Base-by-base conservation (phyloP, 2,888 invertebrate genomes). In the Coremacera marginata region DNA sequence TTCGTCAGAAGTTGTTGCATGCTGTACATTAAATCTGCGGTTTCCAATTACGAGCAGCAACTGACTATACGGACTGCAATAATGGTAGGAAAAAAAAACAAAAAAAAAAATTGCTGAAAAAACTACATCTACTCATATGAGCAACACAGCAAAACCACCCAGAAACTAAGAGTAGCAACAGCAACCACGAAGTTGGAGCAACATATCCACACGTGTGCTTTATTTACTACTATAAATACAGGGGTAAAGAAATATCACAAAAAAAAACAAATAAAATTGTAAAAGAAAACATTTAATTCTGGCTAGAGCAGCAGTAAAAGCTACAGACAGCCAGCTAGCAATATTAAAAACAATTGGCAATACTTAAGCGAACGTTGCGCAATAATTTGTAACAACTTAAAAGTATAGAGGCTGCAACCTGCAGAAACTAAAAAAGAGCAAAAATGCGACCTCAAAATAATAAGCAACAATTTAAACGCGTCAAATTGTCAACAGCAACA, bases 151-250 rank as follows among this genome's bases (percentile, higher is more conserved):
- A 27, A 14, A 71, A 60, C 55, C 72, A 72, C 62, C 72, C 37
- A 72, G 34, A 62, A 27, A 62, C 44, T 11, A 9, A 55, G 55
- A 16, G 8, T n/a, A 55, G 49, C 37, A 60, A 37, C 72, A 44
- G n/a, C 34, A 57, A 19, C 34, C 31, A 63, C 51, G 49, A 63
- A 22, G 73, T 34, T 49, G 34, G 19, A 27, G 52, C 51, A 63
- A 63, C n/a, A 62, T 51, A 65, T 73, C 73, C 49, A 73, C 73
- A 73, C 63, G 63, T 73, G 63, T 65, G 73, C 63, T 73, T 63
- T 73, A 52, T 73, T 73, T 52, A 71, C 52, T 19, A 44, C n/a
- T 27, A 55, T 37, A 68, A 51, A 51, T 25, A 22, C 51, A 68
- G 25, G 9, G 51, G 25, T 16, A 2, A 52, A 22, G 34, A 14